Percentiles rank a stretch among this genome's conserved stretches.
These are phyloP conservation scores for Pharmacophagus antenor DNA, from an alignment of 2,888 invertebrate genomes.

Conservation along the genomic window DNA sequence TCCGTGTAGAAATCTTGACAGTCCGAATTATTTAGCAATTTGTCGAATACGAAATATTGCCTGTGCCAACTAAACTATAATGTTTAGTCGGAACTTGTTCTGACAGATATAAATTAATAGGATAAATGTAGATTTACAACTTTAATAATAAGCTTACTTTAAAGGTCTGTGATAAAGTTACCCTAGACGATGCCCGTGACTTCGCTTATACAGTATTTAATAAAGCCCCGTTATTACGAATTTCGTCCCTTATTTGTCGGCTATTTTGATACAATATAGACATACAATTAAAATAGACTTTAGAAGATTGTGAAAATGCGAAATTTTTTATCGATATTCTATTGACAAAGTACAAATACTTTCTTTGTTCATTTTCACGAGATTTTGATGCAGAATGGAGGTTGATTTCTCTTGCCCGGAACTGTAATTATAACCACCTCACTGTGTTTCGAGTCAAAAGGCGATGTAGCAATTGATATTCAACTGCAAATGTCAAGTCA, in stretches of 20 bases:
- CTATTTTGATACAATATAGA: not conserved
- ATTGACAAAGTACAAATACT: not conserved
- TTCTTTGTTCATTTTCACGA: too few species aligned
- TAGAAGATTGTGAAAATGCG: not conserved
- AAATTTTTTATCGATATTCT: not conserved
- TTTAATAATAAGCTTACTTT: not conserved
- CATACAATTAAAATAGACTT: not conserved
- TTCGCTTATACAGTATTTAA: not conserved
- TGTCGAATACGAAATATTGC: not conserved
- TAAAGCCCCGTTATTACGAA: not conserved
- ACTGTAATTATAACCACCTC: too few species aligned
- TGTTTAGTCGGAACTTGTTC: not conserved
- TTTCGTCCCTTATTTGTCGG: not conserved
- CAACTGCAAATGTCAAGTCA: too few species aligned
- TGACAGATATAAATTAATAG: conserved; percentile 5
- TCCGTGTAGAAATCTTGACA: conserved; percentile 1
- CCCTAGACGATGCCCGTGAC: not conserved
- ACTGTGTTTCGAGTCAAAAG: too few species aligned
- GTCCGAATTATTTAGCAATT: not conserved
- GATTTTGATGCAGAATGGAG: too few species aligned
- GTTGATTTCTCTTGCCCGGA: too few species aligned
- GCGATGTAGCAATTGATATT: too few species aligned
- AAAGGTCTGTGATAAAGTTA: not conserved
- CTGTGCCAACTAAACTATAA: not conserved
- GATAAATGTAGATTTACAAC: not conserved